Conservation (phyloP, 2,888 invertebrate genomes). For the Agonopterix arenella region DNA sequence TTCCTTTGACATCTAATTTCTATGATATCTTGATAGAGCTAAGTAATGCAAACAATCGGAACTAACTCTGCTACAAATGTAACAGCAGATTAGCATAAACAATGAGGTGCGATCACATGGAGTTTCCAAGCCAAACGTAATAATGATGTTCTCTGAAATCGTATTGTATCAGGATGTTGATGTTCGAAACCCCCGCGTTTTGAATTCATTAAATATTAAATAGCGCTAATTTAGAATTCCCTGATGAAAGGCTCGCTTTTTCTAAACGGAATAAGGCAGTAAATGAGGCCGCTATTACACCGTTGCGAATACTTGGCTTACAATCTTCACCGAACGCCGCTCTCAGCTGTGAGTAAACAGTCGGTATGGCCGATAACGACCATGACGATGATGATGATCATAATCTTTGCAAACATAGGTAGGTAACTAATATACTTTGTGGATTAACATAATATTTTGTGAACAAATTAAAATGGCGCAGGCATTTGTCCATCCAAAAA, state of each 20-base stretch:
- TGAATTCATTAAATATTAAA: constrained; percentile 32
- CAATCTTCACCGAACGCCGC: too few relatives aligned
- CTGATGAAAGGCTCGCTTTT: constrained; percentile 42
- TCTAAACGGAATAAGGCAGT: constrained; percentile 21
- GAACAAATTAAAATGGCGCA: too few relatives aligned
- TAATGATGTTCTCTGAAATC: constrained; percentile 51
- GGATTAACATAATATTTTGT: too few relatives aligned
- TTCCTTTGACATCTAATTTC: constrained; percentile 3
- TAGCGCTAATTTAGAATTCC: constrained; percentile 36
- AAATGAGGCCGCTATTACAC: constrained; percentile 25
- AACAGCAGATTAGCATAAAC: constrained; percentile 50
- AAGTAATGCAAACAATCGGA: constrained; percentile 23
- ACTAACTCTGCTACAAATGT: constrained; percentile 30
- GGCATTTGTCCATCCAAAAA: too few relatives aligned
- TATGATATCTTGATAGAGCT: background rate
- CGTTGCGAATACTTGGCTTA: constrained; percentile 8
- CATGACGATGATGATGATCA: too few relatives aligned
- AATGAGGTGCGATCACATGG: constrained; percentile 38
- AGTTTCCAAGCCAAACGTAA: constrained; percentile 41
- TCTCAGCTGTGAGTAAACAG: too few relatives aligned
- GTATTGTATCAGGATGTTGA: constrained; percentile 53
- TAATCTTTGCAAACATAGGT: too few relatives aligned
- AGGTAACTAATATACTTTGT: too few relatives aligned
- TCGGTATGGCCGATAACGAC: too few relatives aligned
- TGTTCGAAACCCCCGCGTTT: constrained; percentile 44